These are phyloP conservation scores for Anadara kagoshimensis DNA, from an alignment of 1,140 invertebrate species.

Conservation along the genomic window DNA sequence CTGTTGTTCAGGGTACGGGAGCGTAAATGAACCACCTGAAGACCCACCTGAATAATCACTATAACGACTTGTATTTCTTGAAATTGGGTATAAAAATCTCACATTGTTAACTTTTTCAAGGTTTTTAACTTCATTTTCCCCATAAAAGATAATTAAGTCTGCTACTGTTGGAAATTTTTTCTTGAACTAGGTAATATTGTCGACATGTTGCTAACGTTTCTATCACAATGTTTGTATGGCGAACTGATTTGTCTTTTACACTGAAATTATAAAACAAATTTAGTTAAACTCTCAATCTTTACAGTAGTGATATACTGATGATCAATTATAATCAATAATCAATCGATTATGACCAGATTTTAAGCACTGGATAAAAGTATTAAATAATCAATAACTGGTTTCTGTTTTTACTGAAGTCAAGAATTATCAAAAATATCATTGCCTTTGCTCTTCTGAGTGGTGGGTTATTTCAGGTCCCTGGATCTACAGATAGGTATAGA, in stretches of 20 bases:
- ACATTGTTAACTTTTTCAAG: constrained; percentile 38
- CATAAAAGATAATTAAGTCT: constrained; percentile 28
- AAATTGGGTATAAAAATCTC: constrained; percentile 27
- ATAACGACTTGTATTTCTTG: neutral
- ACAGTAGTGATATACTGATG: neutral
- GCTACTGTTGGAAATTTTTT: constrained; percentile 29
- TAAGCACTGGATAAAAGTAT: neutral
- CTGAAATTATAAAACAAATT: constrained; percentile 12
- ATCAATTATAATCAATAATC: no score
- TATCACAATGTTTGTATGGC: constrained; percentile 39
- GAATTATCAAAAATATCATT: neutral
- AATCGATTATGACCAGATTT: neutral
- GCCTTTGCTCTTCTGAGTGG: neutral
- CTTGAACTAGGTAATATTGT: constrained; percentile 34
- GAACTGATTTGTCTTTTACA: constrained; percentile 35
- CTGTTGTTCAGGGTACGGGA: no score
- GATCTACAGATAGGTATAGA: neutral
- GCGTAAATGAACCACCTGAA: neutral
- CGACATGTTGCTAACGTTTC: constrained; percentile 2
- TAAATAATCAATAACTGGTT: neutral
- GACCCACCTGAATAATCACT: constrained; percentile 9
- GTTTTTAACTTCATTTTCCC: constrained; percentile 40
- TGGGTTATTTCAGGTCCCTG: neutral
- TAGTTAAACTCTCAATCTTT: neutral
- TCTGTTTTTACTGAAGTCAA: neutral